Percentiles rank a stretch among this genome's conserved stretches.
Conservation (phyloP, 2,888 invertebrate genomes). For the Conus canariensis region DNA sequence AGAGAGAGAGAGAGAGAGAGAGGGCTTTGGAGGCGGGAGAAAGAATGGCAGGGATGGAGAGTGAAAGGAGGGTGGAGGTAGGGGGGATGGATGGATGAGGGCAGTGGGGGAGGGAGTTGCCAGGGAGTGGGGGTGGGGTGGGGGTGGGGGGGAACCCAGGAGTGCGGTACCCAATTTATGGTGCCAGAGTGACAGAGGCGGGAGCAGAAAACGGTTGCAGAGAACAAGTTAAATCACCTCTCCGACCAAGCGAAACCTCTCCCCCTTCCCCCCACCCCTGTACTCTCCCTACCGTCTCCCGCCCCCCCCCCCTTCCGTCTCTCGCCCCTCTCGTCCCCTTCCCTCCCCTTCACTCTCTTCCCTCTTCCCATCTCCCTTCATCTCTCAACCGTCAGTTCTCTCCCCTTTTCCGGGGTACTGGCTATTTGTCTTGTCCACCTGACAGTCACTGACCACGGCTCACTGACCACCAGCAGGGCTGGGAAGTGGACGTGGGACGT, state of each 20-base stretch:
- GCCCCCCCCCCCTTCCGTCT: no score
- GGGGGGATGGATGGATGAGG: neutral
- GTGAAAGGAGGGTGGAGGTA: neutral
- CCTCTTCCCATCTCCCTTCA: neutral
- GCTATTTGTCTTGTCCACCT: neutral
- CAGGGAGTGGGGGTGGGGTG: no score
- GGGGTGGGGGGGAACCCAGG: neutral
- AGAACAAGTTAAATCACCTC: slow-evolving; percentile 6
- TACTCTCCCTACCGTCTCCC: no score
- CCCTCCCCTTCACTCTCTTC: no score
- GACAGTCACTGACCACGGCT: neutral
- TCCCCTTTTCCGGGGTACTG: neutral
- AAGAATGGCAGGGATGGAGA: no score
- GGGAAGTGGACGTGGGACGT: neutral
- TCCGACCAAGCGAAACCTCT: slow-evolving; percentile 3
- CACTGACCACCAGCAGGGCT: neutral
- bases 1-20: no score
- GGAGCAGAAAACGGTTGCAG: neutral
- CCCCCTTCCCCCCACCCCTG: neutral
- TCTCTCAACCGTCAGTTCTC: neutral
- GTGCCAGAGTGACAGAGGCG: neutral
- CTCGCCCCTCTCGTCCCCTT: no score
- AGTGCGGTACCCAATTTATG: neutral
- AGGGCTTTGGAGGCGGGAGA: no score
- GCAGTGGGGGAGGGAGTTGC: no score